Evolutionary conservation across 2,888 invertebrate genomes (phyloP).

Genomic region (Lypha dubia): DNA sequence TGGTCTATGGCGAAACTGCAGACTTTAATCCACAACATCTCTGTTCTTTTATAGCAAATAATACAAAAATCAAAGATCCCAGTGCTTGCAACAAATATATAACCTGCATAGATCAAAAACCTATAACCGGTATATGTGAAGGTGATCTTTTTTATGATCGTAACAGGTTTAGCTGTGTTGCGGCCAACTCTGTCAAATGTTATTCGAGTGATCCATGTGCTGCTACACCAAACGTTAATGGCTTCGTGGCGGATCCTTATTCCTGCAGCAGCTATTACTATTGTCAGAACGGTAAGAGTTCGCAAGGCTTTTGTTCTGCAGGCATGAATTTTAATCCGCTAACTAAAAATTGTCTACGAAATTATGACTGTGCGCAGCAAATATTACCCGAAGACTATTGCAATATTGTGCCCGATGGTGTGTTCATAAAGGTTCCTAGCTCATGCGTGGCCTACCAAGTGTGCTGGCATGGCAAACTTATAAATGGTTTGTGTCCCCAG

Average conservation of each 20-base stretch:
- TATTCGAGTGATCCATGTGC: slow-evolving; percentile 79
- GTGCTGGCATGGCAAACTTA: no score
- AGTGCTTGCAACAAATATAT: slow-evolving; percentile 78
- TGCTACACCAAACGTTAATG: slow-evolving; percentile 66
- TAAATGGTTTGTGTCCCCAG: no score
- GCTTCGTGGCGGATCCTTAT: slow-evolving; percentile 78
- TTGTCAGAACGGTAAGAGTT: no score
- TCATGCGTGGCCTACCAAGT: no score
- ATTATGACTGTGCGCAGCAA: slow-evolving; percentile 38
- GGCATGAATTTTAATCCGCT: slow-evolving; percentile 77
- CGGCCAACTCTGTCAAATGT: slow-evolving; percentile 74
- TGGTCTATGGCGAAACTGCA: background rate
- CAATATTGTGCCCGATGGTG: no score
- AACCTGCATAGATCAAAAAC: slow-evolving; percentile 76
- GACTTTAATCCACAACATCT: slow-evolving; percentile 76
- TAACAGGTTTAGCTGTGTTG: no score
- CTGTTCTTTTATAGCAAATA: slow-evolving; percentile 76
- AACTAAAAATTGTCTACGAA: slow-evolving; percentile 76
- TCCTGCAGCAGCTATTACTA: slow-evolving; percentile 71
- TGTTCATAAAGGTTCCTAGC: no score
- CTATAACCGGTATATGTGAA: slow-evolving; percentile 58
- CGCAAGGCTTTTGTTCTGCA: slow-evolving; percentile 74
- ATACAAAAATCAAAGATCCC: slow-evolving; percentile 80
- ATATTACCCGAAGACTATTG: no score
- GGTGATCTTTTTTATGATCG: no score